Base-by-base conservation (phyloP, 2,888 invertebrate genomes). In the Catocala fraxini region DNA sequence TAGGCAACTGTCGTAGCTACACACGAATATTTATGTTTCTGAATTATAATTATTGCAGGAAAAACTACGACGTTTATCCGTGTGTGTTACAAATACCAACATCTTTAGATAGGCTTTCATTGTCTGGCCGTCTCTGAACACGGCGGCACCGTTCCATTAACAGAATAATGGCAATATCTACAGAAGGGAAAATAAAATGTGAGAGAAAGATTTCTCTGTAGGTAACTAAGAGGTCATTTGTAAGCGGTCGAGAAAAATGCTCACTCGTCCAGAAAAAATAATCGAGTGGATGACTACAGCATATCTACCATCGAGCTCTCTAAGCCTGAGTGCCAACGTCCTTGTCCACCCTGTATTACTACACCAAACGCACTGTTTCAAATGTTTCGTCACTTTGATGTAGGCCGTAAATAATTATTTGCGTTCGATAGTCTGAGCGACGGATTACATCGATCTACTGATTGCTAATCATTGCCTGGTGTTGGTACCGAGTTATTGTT, bases 211-310 rank as follows among this genome's bases (percentile, higher is more conserved):
- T 90, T 91, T 88, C 86, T 87, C 79, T 83, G 83, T 84, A 84
- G 82, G 86, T 87, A 88, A 87, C 85, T 88, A 88, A 91, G 88
- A 88, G 90, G 91, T 89, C 89, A 91, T 93, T 93, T 92, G 89
- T 92, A 89, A 89, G 89, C 87, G 84, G 87, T 81, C 82, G 88
- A 90, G 91, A 91, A 88, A 91, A 91, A 91, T 91, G 89, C 84
- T 89, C 85, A 84, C 85, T 89, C 89, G 87, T 81, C 87, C 81
- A 88, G 89, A 90, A 91, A 91, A 91, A 92, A 91, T 90, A 89
- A 90, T 89, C 85, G 85, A 76, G 73, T 81, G 81, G 75, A 76
- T 75, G 78, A 71, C 75, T 73, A 51, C 59, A 51, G 60, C 51
- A 65, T 77, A 77, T 62, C 75, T 79, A 69, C 58, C 68, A 59